Evolutionary conservation across 2,113 vertebrate species (phyloP).

Genomic region (Ammospiza caudacuta): DNA sequence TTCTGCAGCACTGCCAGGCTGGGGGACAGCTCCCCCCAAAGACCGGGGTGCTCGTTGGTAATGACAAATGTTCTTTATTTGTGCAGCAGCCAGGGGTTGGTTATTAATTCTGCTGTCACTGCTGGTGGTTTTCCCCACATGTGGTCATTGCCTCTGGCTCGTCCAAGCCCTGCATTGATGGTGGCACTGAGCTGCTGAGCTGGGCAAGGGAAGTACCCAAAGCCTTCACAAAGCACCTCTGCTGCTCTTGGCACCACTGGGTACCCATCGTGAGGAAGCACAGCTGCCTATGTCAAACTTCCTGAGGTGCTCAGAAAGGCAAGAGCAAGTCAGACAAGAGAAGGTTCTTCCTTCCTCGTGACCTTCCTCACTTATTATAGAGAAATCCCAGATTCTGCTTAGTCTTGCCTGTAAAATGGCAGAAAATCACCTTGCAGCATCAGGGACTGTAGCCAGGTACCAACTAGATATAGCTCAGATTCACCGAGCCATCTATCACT

Average conservation of each 20-base stretch:
- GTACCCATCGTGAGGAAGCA: background rate
- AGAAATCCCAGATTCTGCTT: constrained; percentile 8
- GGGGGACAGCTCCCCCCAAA: constrained; percentile 1
- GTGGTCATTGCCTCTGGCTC: background rate
- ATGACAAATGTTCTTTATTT: background rate
- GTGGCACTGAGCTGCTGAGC: background rate
- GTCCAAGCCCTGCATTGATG: background rate
- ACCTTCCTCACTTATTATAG: background rate
- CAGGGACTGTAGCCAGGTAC: constrained; percentile 55
- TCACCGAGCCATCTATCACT: constrained; percentile 43
- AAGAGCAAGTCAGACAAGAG: background rate
- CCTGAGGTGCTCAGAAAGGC: background rate
- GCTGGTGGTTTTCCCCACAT: background rate
- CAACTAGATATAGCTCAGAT: constrained; percentile 37
- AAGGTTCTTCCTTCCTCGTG: background rate
- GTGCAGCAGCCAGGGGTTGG: constrained; percentile 16
- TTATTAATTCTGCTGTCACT: constrained; percentile 22
- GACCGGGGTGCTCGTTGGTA: background rate
- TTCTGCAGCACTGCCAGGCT: background rate
- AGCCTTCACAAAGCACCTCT: background rate
- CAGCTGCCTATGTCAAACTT: background rate
- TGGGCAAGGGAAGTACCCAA: background rate
- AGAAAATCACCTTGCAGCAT: constrained; percentile 56
- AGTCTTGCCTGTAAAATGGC: constrained; percentile 28
- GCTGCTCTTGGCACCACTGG: background rate